Evolutionary conservation across 2,888 invertebrate species (phyloP), one percentile per base, ranked within the genome.

Genomic region (Xestia rhomboidea): DNA sequence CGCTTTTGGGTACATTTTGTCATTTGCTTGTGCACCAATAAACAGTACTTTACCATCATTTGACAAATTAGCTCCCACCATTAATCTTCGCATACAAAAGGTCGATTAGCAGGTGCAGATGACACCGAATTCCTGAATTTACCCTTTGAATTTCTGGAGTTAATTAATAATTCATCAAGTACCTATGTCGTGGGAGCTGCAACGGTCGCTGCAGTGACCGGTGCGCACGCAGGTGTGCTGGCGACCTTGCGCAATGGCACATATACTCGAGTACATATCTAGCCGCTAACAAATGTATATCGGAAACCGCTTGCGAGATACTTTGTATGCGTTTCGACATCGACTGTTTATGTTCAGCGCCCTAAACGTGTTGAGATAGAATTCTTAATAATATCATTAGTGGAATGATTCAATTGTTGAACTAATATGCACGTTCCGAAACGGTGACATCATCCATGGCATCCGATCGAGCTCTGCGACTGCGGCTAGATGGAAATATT

Each of bases 201-300:
- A 95, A 94, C 95, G 92, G 93, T 91, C 92, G 91, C 88, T 93
- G 93, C 94, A 93, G 92, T 89, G 91, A 85, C 92, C 91, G 92
- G 90, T 83, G 89, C 86, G 83, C 82, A 85, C 92, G 94, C 95
- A 95, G 94, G 94, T 95, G 95, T 92, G 93, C 91, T 88, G 90
- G 90, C 94, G 94, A 95, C 96, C 95, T 96, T 96, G 95, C 95
- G 95, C 93, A 95, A 95, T 95, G 95, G 91, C 95, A 95, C 92
- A 93, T 93, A 90, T 88, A 90, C 90, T 84, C 88, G 87, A 88
- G 86, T 89, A 93, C 91, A 91, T 93, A 93, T 94, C 93, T 93
- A 92, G 92, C 90, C 84, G 89, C 93, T 90, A 92, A 94, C 94
- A 92, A 93, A 94, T 93, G 91, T 93, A 89, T 93, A 95, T 94